These are phyloP conservation scores for Drosophila ogumai DNA, from an alignment of 1,140 invertebrate species.

Conservation along the genomic window DNA sequence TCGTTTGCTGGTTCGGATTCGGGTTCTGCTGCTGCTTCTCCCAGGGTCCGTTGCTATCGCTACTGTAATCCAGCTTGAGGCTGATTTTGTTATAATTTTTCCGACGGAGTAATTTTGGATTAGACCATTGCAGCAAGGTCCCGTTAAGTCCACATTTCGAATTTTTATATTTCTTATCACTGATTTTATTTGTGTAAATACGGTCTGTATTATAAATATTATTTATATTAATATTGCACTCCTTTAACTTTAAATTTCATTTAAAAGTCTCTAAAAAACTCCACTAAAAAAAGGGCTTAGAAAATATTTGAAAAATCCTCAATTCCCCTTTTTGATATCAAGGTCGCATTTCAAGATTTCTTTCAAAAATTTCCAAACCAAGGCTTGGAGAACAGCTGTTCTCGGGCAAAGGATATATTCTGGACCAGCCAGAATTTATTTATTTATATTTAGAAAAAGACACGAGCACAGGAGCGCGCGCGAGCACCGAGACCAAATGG, in stretches of 20 bases:
- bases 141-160: neutral
- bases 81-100: constrained; percentile 8
- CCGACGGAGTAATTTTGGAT: too few relatives aligned
- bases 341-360: constrained; percentile 25
- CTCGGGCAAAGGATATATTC: constrained; percentile 9
- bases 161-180: neutral
- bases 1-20: constrained; percentile 31
- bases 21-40: constrained; percentile 72
- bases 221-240: neutral
- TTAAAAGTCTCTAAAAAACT: neutral
- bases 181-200: neutral
- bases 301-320: neutral
- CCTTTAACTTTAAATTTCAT: neutral
- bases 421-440: constrained; percentile 36
- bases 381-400: constrained; percentile 28
- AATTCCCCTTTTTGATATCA: constrained; percentile 9
- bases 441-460: constrained; percentile 44
- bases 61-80: constrained; percentile 81
- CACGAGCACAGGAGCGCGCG: constrained; percentile 17
- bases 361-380: constrained; percentile 1
- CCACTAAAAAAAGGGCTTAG: neutral
- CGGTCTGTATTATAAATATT: neutral
- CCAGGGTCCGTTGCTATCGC: constrained; percentile 80
- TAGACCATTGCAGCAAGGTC: neutral
- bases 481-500: constrained; percentile 9